A percentile compares a stretch with the other conserved stretches of the same genome.
phyloP scores from a whole-genome alignment of 2,113 vertebrate genomes.

The Gasterosteus aculeatus region DNA sequence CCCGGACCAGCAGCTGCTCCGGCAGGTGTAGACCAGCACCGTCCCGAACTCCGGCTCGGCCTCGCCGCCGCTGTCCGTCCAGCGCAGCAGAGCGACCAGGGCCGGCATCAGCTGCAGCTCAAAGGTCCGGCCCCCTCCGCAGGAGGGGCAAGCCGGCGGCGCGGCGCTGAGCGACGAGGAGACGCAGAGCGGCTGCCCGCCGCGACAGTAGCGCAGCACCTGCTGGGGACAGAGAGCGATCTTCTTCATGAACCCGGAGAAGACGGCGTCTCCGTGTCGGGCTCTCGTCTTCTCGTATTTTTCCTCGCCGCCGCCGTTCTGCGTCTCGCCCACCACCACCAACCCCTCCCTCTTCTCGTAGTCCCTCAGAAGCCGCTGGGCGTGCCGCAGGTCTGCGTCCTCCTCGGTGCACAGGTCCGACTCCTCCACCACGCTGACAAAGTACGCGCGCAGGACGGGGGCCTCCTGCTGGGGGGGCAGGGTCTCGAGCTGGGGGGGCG shows the following conservation, averaged over 20 bases:
- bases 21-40: slow-evolving; percentile 69
- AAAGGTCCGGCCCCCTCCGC: slow-evolving; percentile 53
- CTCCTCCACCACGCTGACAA: slow-evolving; percentile 74
- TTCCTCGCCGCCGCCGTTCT: slow-evolving; percentile 31
- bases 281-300: slow-evolving; percentile 69
- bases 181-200: slow-evolving; percentile 58
- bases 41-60: slow-evolving; percentile 71
- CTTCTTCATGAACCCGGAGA: slow-evolving; percentile 72
- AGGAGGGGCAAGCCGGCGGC: slow-evolving; percentile 30
- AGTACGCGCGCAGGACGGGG: slow-evolving; percentile 46
- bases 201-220: slow-evolving; percentile 65
- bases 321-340: neutral
- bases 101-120: slow-evolving; percentile 78
- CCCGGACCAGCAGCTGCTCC: slow-evolving; percentile 58
- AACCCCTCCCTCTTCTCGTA: slow-evolving; percentile 66
- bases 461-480: accelerated
- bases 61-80: neutral
- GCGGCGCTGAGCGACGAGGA: slow-evolving; percentile 1
- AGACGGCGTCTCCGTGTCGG: slow-evolving; percentile 62
- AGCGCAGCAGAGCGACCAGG: slow-evolving; percentile 63
- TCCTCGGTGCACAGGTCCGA: slow-evolving; percentile 31
- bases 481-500: accelerated
- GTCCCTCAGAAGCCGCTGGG: slow-evolving; percentile 59
- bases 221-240: slow-evolving; percentile 66
- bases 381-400: slow-evolving; percentile 40